Conservation (phyloP, 1,140 invertebrate genomes). For the Palaemon carinicauda region DNA sequence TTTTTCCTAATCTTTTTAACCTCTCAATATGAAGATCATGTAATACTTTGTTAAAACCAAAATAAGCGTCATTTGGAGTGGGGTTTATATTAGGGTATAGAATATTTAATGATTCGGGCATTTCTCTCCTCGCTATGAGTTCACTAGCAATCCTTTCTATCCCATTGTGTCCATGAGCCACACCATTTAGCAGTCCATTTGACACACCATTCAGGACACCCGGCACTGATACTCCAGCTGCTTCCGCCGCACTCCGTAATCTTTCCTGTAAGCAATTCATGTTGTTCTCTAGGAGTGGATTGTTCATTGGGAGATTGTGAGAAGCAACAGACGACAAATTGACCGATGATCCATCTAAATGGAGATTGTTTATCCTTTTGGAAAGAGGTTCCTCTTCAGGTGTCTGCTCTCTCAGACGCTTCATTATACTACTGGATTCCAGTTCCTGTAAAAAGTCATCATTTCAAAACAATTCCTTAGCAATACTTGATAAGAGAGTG, state of each 20-base stretch:
- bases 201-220: background rate
- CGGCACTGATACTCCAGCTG: background rate
- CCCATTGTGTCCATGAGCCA: background rate
- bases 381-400: slow-evolving; percentile 52
- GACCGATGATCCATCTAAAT: slow-evolving; percentile 33
- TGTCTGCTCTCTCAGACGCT: slow-evolving; percentile 32
- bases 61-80: slow-evolving; percentile 42
- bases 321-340: no score
- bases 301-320: background rate
- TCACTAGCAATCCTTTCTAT: slow-evolving; percentile 4
- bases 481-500: no score
- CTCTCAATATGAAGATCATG: slow-evolving; percentile 48
- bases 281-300: background rate
- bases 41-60: slow-evolving; percentile 43
- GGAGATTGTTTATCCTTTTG: slow-evolving; percentile 54
- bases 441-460: no score
- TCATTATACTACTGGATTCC: background rate
- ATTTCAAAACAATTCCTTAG: no score
- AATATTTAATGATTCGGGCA: slow-evolving; percentile 44
- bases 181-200: slow-evolving; percentile 4
- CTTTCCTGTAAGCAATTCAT: background rate
- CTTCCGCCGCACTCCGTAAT: background rate
- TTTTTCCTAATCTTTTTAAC: slow-evolving; percentile 41
- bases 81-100: slow-evolving; percentile 41
- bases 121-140: slow-evolving; percentile 31